A percentile compares a stretch with the other conserved stretches of the same genome.
phyloP scores from a whole-genome alignment of 2,113 vertebrate species.

The Phrynosoma blainvillii region DNA sequence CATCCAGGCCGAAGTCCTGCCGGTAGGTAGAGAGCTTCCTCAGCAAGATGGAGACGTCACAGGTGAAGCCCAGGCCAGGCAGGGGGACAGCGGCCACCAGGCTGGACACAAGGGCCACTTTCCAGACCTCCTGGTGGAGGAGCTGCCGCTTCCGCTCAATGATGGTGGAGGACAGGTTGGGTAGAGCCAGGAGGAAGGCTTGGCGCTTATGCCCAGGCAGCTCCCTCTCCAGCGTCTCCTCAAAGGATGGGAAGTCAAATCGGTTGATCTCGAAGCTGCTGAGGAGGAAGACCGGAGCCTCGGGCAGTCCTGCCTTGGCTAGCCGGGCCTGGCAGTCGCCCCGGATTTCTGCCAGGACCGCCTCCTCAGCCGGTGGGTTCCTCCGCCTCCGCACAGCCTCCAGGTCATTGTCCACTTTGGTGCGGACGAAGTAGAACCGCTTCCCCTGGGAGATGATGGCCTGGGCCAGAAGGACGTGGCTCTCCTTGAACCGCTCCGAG shows the following conservation, averaged over 20 bases:
- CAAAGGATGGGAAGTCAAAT: conserved; percentile 34
- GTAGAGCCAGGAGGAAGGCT: conserved; percentile 44
- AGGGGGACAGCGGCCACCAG: conserved; percentile 42
- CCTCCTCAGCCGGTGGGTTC: conserved; percentile 28
- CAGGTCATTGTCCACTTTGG: conserved; percentile 52
- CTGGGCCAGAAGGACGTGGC: conserved; percentile 61
- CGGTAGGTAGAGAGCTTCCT: conserved; percentile 59
- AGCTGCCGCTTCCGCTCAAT: conserved; percentile 61
- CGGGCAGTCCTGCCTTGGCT: not conserved
- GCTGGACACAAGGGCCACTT: conserved; percentile 46
- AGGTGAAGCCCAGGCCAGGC: conserved; percentile 28
- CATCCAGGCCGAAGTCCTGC: conserved; percentile 65
- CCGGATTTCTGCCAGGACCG: conserved; percentile 35
- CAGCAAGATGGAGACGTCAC: conserved; percentile 57
- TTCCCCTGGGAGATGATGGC: conserved; percentile 61
- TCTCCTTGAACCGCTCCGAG: conserved; percentile 54
- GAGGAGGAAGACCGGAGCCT: conserved; percentile 39
- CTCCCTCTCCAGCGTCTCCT: conserved; percentile 39
- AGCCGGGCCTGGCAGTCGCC: conserved; percentile 61
- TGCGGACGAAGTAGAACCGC: conserved; percentile 63
- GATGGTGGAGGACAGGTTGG: conserved; percentile 36
- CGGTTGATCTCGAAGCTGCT: conserved; percentile 27
- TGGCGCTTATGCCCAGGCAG: conserved; percentile 29
- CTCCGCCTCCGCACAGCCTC: not conserved
- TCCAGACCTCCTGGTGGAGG: conserved; percentile 53